A percentile compares a stretch with the other conserved stretches of the same genome.
Conservation (phyloP, 1,140 invertebrate genomes). For the Drosophila orosa region DNA sequence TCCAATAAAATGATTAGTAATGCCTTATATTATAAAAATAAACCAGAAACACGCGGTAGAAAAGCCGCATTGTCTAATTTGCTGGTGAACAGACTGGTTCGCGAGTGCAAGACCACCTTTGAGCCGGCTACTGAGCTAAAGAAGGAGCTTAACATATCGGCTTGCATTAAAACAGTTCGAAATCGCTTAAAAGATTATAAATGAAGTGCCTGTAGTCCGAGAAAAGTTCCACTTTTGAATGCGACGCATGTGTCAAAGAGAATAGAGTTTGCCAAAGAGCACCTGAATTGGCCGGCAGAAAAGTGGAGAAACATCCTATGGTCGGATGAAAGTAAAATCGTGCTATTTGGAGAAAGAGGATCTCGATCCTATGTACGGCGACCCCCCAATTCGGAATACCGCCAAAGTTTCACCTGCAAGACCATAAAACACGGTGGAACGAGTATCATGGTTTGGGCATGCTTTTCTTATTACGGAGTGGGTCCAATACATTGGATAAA, state of each 20-base stretch:
- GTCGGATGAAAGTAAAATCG: background rate
- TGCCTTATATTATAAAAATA: background rate
- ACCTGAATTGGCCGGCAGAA: background rate
- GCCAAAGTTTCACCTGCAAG: background rate
- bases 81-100: background rate
- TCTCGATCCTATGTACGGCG: background rate
- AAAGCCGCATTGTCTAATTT: background rate
- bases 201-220: background rate
- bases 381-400: background rate
- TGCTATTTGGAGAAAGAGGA: background rate
- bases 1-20: background rate
- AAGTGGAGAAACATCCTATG: background rate
- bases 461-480: background rate
- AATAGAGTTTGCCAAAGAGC: background rate
- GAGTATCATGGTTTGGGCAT: background rate
- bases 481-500: conserved; percentile 3
- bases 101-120: background rate
- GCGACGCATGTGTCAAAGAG: background rate
- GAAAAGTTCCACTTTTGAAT: background rate
- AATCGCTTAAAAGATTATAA: background rate
- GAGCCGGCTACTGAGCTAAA: background rate
- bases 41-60: background rate
- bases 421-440: background rate
- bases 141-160: background rate
- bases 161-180: background rate